Conservation (phyloP, 2,888 invertebrate genomes). For the Clepsis dumicolana region DNA sequence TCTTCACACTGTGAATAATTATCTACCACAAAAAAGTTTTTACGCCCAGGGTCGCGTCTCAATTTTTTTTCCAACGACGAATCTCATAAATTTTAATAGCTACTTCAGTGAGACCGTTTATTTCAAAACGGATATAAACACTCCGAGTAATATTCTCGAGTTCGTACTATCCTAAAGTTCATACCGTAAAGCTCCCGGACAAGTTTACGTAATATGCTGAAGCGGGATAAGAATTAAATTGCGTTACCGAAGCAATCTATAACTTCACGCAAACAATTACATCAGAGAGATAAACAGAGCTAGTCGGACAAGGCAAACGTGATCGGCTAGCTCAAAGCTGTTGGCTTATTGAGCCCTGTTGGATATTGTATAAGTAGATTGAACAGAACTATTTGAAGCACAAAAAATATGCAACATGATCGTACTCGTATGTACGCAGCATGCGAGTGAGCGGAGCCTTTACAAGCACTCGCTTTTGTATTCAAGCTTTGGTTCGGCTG, state of each 20-base stretch:
- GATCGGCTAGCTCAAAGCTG: background rate
- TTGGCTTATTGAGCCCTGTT: slow-evolving; percentile 6
- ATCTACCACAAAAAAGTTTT: slow-evolving; percentile 46
- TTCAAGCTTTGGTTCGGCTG: slow-evolving; percentile 24
- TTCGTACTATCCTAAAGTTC: background rate
- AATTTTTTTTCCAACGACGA: slow-evolving; percentile 37
- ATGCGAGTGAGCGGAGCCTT: slow-evolving; percentile 12
- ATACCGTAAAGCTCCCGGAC: background rate
- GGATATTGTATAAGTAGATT: slow-evolving; percentile 11
- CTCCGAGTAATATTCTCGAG: slow-evolving; percentile 1
- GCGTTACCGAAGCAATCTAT: background rate
- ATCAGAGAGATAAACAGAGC: background rate
- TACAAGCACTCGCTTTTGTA: slow-evolving; percentile 27
- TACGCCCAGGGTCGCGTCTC: slow-evolving; percentile 35
- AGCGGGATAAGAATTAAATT: background rate
- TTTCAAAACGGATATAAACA: slow-evolving; percentile 35
- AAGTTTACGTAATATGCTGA: background rate
- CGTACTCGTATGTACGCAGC: background rate
- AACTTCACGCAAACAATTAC: background rate
- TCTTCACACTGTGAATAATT: slow-evolving; percentile 59
- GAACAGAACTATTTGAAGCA: slow-evolving; percentile 20
- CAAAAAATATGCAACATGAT: slow-evolving; percentile 24
- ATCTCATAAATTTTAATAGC: slow-evolving; percentile 42
- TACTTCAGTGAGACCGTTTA: slow-evolving; percentile 30
- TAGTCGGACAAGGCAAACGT: background rate